Percentiles rank a stretch among this genome's conserved stretches.
Conservation (phyloP, 2,797 vertebrate genomes). For the Cichlasoma orientale region DNA sequence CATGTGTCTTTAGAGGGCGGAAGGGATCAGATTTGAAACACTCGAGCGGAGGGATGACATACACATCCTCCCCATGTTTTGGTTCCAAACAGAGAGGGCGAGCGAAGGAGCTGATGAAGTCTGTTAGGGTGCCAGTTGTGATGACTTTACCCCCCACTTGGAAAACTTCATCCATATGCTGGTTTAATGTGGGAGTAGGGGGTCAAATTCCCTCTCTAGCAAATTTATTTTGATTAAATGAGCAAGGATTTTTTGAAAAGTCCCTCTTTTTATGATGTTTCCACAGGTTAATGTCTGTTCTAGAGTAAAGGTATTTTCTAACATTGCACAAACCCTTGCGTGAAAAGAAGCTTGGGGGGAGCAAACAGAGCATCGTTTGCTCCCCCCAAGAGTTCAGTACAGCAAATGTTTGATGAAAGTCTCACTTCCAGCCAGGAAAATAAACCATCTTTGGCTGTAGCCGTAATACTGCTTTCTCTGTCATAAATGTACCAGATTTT, state of each 20-base stretch:
- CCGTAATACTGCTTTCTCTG: constrained; percentile 11
- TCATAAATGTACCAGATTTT: background rate
- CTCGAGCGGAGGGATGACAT: constrained; percentile 25
- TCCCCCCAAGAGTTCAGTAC: constrained; percentile 38
- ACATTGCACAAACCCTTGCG: constrained; percentile 35
- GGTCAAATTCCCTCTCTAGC: constrained; percentile 31
- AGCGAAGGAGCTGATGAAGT: constrained; percentile 26
- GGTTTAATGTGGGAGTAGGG: constrained; percentile 44
- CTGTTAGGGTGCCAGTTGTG: constrained; percentile 21
- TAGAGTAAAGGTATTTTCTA: constrained; percentile 43
- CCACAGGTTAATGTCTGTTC: constrained; percentile 55
- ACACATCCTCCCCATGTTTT: constrained; percentile 52
- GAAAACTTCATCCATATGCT: constrained; percentile 41
- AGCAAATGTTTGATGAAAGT: constrained; percentile 61
- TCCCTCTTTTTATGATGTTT: constrained; percentile 46
- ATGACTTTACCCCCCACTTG: constrained; percentile 44
- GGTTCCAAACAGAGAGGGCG: constrained; percentile 46
- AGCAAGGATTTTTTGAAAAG: constrained; percentile 24
- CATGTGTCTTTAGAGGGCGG: constrained; percentile 13
- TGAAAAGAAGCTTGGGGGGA: constrained; percentile 21
- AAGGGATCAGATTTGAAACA: background rate
- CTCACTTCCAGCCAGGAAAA: constrained; percentile 39
- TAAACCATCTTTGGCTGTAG: constrained; percentile 34
- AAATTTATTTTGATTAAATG: constrained; percentile 40
- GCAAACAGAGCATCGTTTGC: constrained; percentile 37